Evolutionary conservation across 53 echinoderm and acorn worm genomes (phyloP).

Genomic region (Temnopleurus reevesii): DNA sequence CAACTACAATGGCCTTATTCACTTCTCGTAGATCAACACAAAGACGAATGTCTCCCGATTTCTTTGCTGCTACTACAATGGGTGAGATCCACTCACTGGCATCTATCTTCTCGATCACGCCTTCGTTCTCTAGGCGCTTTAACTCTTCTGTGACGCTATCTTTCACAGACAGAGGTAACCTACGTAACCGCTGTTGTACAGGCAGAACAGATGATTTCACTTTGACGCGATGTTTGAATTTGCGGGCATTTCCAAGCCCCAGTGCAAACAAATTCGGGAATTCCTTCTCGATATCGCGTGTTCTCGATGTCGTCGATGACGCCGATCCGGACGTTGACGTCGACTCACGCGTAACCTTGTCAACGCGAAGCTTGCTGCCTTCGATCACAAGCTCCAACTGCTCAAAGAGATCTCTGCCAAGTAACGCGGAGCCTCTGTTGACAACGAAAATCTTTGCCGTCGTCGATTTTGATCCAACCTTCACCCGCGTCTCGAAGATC

Average conservation of each 20-base stretch:
- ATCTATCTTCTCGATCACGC: constrained; percentile 68
- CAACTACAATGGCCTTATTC: constrained; percentile 68
- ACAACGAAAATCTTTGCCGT: neutral
- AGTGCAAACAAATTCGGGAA: neutral
- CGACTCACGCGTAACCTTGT: neutral
- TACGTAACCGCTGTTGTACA: neutral
- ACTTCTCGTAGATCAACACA: constrained; percentile 73
- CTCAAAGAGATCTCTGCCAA: neutral
- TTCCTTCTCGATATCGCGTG: neutral
- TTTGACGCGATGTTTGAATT: neutral
- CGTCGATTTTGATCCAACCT: neutral
- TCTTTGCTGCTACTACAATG: constrained; percentile 64
- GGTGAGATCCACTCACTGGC: constrained; percentile 71
- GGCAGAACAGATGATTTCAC: neutral
- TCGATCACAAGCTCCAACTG: neutral
- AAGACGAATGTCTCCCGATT: constrained; percentile 56
- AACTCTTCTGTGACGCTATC: constrained; percentile 66
- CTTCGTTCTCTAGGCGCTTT: constrained; percentile 64
- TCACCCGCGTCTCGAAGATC: neutral
- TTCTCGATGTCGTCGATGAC: neutral
- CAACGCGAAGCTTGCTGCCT: neutral
- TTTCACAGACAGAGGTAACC: neutral
- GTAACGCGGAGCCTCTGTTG: neutral
- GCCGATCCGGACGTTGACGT: neutral
- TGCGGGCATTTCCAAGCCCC: neutral